Base-by-base conservation (phyloP, 2,888 invertebrate species). In the Diarsia dahlii region DNA sequence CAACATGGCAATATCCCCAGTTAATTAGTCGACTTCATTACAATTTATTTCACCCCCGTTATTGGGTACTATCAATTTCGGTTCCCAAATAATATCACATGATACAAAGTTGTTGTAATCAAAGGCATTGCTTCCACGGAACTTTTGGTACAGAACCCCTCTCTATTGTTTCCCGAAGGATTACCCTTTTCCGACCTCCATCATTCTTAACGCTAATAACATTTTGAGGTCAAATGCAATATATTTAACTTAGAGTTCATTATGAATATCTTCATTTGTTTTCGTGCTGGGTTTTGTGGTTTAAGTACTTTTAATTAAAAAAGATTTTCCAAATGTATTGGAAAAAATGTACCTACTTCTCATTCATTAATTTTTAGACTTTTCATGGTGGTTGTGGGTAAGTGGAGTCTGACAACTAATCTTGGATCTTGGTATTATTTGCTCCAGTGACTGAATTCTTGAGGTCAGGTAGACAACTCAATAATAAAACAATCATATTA, bases 201-300 rank as follows among this genome's bases (percentile, higher is more conserved):
- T 90, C 89, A 90, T 89, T 90, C 86, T 89, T 87, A 88, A 85
- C 80, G 81, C 85, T 89, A 87, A 89, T 89, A 90, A 88, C 87
- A 82, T 88, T 88, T 87, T 89, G 82, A 85, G 88, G 89, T 85
- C 86, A 85, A 89, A 85, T 85, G 80, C 87, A 87, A 86, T 88
- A 88, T 83, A 88, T 88, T 88, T 86, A 78, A 86, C 80, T 84
- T 83, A 84, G 81, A 88, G 73, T 88, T 88, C 78, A 88, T 88
- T 88, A 86, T 86, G 74, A 84, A 81, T 86, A 81, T 84, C 88
- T 87, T 87, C 77, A 84, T 87, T 87, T 86, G 79, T 84, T 83
- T 84, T 64, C 45, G 28, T 50, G 50, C 58, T 60, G 28, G 69
- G 69, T 50, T 72, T 34, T 54, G 28, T 65, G 54, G 68, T 58